Base-by-base conservation (phyloP, 1,140 invertebrate genomes). In the Drosophila santomea region DNA sequence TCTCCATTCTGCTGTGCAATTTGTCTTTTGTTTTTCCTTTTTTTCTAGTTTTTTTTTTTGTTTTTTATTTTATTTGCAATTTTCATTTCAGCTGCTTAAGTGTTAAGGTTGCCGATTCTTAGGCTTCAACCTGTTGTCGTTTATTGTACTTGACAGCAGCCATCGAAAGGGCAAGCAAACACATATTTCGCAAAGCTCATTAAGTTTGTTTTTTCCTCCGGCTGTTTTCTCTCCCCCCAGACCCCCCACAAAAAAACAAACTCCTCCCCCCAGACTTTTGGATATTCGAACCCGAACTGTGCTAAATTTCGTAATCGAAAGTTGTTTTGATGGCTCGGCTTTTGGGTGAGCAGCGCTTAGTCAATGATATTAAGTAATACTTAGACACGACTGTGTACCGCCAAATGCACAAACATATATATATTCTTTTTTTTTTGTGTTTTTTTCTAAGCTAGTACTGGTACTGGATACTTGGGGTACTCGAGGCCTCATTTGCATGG, bases 101-200 rank as follows among this genome's bases (percentile, higher is more conserved):
- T 83, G 60, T 67, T 68, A 68, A 66, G 64, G 79, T 73, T 54
- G 67, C 62, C 66, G 62, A 61, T 86, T 78, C 75, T 79, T 83
- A 69, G 81, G 79, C 68, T 82, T 86, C 83, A 86, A 86, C 83
- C 83, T 86, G 83, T 86, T 86, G 83, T 89, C 84, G 83, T 86
- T 86, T 89, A 89, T 89, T 89, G 83, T 86, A 86, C 83, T 86
- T 86, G 84, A 86, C 83, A 84, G 83, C 80, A 89, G 83, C 80
- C 84, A 88, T 88, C 84, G 83, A 88, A 88, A 88, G 84, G 84
- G 84, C 84, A 88, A 88, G 80, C 80, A 89, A 88, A 88, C 84
- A 88, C 76, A 88, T 77, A 74, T 78, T 88, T 88, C 77, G 84
- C 84, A 88, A 88, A 88, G 84, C 84, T 88, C 84, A 88, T 88